These are phyloP conservation scores for Sinotaia quadrata DNA, from an alignment of 2,888 invertebrate species.

Conservation along the genomic window DNA sequence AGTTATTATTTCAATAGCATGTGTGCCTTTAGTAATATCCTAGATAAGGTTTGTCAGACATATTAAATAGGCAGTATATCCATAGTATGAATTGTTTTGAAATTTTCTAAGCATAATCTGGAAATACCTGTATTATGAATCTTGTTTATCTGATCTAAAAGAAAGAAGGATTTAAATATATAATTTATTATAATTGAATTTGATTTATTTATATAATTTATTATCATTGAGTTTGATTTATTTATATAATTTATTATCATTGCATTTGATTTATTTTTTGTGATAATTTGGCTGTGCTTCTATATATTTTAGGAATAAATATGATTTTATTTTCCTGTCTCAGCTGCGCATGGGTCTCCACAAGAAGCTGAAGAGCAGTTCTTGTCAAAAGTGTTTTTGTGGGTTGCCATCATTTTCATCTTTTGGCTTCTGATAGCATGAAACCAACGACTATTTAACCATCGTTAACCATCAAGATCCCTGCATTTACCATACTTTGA, in stretches of 20 bases:
- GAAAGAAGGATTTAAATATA: no score
- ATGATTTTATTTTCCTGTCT: slow-evolving; percentile 59
- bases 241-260: neutral
- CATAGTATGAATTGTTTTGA: no score
- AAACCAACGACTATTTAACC: slow-evolving; percentile 8
- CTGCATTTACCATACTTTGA: no score
- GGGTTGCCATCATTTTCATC: slow-evolving; percentile 92
- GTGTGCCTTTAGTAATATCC: no score
- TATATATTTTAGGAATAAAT: neutral
- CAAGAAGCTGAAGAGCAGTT: slow-evolving; percentile 93
- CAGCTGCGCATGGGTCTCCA: slow-evolving; percentile 86
- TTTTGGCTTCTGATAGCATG: slow-evolving; percentile 90
- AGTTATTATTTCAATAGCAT: no score
- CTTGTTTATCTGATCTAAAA: no score
- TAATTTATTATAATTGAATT: no score
- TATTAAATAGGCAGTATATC: no score
- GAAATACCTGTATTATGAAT: no score
- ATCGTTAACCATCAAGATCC: no score
- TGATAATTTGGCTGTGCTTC: neutral
- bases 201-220: neutral
- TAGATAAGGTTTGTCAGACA: no score
- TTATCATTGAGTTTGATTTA: neutral
- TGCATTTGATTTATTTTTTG: neutral
- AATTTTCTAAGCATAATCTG: no score
- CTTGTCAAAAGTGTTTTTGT: slow-evolving; percentile 92